Evolutionary conservation across 2,888 invertebrate species (phyloP).

Genomic region (Tetheella fluctuosa): DNA sequence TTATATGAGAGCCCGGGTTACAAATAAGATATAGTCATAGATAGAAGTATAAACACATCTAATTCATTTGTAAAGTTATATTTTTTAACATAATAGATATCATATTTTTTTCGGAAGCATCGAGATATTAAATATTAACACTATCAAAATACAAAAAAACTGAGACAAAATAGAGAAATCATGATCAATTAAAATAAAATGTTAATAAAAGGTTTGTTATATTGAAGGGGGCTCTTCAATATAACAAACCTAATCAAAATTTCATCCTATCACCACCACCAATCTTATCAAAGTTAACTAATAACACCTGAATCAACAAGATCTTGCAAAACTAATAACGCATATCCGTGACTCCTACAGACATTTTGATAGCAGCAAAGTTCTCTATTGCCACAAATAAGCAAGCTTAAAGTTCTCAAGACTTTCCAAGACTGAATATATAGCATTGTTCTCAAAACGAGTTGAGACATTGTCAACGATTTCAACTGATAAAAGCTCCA

Average conservation of each 20-base stretch:
- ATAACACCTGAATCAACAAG: not conserved
- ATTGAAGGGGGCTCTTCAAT: too few species aligned
- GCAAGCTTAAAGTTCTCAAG: constrained; percentile 22
- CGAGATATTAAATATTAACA: too few species aligned
- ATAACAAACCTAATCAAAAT: not conserved
- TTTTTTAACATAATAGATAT: too few species aligned
- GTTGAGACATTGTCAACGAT: constrained; percentile 50
- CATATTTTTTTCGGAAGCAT: too few species aligned
- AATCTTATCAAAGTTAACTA: not conserved
- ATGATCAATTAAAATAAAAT: too few species aligned
- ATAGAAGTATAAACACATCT: too few species aligned
- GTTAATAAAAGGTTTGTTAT: too few species aligned
- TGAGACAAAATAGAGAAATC: too few species aligned
- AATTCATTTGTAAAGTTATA: too few species aligned
- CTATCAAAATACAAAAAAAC: too few species aligned
- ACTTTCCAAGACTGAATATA: constrained; percentile 25
- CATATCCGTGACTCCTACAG: constrained; percentile 9
- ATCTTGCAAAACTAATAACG: not conserved
- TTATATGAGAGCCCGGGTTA: too few species aligned
- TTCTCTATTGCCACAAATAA: constrained; percentile 25
- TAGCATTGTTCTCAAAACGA: constrained; percentile 46
- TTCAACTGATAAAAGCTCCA: constrained; percentile 44
- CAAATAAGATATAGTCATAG: too few species aligned
- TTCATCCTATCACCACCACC: not conserved
- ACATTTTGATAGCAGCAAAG: constrained; percentile 8